Conservation (phyloP, 2,113 vertebrate species). For the Isichthys henryi region DNA sequence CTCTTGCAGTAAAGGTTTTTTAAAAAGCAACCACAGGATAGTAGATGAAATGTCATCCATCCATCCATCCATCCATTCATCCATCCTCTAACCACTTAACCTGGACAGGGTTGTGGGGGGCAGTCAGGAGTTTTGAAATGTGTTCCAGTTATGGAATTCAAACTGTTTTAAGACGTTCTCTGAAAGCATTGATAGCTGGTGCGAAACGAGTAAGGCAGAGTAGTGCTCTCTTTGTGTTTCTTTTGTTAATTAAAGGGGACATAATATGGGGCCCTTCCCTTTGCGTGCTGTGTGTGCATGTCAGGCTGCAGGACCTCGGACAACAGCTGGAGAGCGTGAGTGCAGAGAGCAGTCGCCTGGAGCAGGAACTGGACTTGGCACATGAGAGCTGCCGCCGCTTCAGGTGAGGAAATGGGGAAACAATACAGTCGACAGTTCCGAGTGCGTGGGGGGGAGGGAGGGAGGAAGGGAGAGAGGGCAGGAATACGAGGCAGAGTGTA, state of each 20-base stretch:
- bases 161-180: background rate
- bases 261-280: background rate
- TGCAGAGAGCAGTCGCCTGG: slow-evolving; percentile 45
- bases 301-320: slow-evolving; percentile 52
- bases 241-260: background rate
- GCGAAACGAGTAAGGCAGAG: background rate
- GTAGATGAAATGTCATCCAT: background rate
- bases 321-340: slow-evolving; percentile 52
- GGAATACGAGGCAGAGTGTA: background rate
- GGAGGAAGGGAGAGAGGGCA: background rate
- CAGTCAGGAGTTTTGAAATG: background rate
- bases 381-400: slow-evolving; percentile 47
- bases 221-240: background rate
- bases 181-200: background rate
- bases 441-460: background rate
- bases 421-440: background rate
- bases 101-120: background rate
- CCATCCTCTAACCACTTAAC: background rate
- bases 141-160: background rate
- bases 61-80: background rate
- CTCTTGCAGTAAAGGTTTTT: background rate
- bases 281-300: background rate
- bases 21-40: background rate
- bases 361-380: slow-evolving; percentile 55
- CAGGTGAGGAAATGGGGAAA: slow-evolving; percentile 58